These are phyloP conservation scores for Merops nubicus DNA, from an alignment of 2,113 vertebrate species.

Conservation along the genomic window DNA sequence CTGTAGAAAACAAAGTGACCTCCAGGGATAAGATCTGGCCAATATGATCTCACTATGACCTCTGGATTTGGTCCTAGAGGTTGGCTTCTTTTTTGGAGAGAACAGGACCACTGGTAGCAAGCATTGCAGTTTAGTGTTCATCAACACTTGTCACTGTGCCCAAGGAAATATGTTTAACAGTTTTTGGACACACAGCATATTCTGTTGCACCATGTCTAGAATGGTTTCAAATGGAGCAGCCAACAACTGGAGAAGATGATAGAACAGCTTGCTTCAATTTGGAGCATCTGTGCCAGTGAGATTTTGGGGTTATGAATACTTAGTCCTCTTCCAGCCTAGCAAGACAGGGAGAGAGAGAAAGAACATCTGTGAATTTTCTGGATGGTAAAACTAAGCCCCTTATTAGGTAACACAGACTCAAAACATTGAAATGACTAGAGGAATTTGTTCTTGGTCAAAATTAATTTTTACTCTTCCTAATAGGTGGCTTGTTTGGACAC, in stretches of 20 bases:
- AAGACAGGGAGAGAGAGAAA: neutral
- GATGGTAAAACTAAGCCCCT: neutral
- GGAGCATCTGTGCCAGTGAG: slow-evolving; percentile 40
- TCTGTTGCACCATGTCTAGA: slow-evolving; percentile 26
- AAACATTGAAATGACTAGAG: neutral
- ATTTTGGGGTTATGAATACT: slow-evolving; percentile 46
- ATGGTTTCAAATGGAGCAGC: slow-evolving; percentile 21
- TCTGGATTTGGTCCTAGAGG: slow-evolving; percentile 6
- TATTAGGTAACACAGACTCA: neutral
- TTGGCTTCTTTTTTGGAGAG: slow-evolving; percentile 4
- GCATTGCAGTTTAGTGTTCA: slow-evolving; percentile 4
- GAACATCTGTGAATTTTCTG: slow-evolving; percentile 27
- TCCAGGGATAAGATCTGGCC: neutral
- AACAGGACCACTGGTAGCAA: neutral
- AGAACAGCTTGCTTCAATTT: slow-evolving; percentile 63
- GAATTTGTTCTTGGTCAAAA: neutral
- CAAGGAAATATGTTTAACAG: slow-evolving; percentile 44
- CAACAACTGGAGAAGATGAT: slow-evolving; percentile 51
- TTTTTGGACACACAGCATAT: slow-evolving; percentile 27
- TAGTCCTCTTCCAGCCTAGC: neutral
- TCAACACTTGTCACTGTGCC: slow-evolving; percentile 30
- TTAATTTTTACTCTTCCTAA: neutral
- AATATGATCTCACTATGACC: neutral
- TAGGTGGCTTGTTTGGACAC: neutral
- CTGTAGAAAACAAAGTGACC: neutral